A percentile compares a stretch with the other conserved stretches of the same genome.
Conservation (phyloP, 2,113 vertebrate genomes). For the Anolis carolinensis region DNA sequence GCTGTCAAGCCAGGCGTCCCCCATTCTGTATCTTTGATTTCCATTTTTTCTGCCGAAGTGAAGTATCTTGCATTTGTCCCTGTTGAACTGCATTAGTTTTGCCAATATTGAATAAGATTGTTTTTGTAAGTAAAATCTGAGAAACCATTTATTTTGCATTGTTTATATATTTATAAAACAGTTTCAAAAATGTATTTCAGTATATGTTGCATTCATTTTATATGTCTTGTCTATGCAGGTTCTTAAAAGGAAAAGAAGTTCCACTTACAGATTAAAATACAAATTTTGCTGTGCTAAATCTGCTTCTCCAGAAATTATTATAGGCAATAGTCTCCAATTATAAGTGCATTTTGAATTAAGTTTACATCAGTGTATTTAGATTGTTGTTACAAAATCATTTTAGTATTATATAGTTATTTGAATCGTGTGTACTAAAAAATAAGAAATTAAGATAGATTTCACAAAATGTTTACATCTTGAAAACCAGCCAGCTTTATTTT, state of each 20-base stretch:
- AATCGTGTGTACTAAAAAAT: not conserved
- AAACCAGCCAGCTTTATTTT: not conserved
- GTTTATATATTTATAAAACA: not conserved
- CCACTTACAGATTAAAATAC: not conserved
- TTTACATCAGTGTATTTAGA: not conserved
- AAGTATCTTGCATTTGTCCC: no score
- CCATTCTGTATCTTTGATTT: no score
- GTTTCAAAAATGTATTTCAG: not conserved
- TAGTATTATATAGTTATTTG: not conserved
- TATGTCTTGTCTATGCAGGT: not conserved
- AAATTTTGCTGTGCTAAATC: not conserved
- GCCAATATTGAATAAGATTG: not conserved
- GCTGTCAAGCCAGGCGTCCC: no score
- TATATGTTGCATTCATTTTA: not conserved
- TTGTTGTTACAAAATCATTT: not conserved
- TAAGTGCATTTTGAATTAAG: not conserved
- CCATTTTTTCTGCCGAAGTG: no score
- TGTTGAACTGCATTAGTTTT: no score
- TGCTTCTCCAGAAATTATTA: not conserved
- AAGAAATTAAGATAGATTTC: not conserved
- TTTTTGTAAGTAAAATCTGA: not conserved
- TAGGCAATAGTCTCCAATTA: not conserved
- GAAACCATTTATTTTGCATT: not conserved
- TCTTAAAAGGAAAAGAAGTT: not conserved
- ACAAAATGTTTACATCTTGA: constrained; percentile 6